These are phyloP conservation scores for Microtus obscurus DNA, from an alignment of 2,797 vertebrate genomes.

Conservation along the genomic window DNA sequence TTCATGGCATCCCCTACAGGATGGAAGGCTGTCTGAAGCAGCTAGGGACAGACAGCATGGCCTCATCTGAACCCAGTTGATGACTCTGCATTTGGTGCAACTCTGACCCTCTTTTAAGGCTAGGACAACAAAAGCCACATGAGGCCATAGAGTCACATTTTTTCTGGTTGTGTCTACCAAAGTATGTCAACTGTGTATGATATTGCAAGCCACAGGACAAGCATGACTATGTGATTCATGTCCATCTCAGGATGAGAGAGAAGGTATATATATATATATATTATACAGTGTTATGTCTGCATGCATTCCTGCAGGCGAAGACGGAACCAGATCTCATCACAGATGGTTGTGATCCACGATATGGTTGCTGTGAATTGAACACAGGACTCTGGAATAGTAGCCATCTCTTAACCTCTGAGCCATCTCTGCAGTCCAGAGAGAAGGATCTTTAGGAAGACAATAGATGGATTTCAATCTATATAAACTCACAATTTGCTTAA, in stretches of 20 bases:
- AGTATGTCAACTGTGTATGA: background rate
- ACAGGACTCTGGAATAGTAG: too few relatives aligned
- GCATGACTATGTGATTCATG: background rate
- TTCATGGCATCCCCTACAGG: background rate
- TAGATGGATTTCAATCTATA: background rate
- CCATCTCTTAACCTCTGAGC: too few relatives aligned
- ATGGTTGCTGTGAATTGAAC: too few relatives aligned
- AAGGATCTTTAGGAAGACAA: background rate
- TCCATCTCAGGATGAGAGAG: background rate
- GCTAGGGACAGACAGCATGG: background rate
- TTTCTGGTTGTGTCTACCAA: background rate
- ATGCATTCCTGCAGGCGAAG: too few relatives aligned
- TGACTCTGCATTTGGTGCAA: background rate
- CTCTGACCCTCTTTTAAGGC: background rate
- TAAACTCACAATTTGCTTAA: background rate
- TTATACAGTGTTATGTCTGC: too few relatives aligned
- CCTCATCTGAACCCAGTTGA: accelerated
- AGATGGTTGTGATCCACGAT: too few relatives aligned
- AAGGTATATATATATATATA: too few relatives aligned
- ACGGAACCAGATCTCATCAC: too few relatives aligned
- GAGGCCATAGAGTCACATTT: background rate
- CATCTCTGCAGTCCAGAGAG: background rate
- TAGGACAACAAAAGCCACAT: background rate
- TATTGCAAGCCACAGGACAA: background rate
- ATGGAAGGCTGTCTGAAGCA: background rate